These are phyloP conservation scores for Pegoplata infirma DNA, from an alignment of 2,888 invertebrate species.

Conservation along the genomic window DNA sequence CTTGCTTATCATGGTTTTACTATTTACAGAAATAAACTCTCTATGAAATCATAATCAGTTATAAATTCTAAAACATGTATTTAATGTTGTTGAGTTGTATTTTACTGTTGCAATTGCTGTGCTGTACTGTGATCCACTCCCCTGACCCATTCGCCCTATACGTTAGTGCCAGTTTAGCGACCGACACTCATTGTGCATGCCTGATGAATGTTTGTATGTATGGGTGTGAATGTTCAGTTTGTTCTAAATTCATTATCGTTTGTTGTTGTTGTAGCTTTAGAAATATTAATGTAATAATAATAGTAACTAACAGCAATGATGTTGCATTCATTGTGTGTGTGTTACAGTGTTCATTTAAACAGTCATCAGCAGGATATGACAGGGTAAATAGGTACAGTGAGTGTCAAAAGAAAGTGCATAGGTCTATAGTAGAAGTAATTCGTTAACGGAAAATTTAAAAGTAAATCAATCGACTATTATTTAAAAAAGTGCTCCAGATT, in stretches of 20 bases:
- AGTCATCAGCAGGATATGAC: conserved; percentile 45
- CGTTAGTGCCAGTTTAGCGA: too few species aligned
- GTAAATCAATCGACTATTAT: too few species aligned
- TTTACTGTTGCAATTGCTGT: too few species aligned
- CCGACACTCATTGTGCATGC: too few species aligned
- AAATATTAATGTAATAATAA: conserved; percentile 21
- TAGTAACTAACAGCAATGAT: background rate
- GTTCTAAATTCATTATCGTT: conserved; percentile 21
- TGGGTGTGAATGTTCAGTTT: conserved; percentile 16
- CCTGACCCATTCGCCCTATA: too few species aligned
- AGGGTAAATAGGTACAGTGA: conserved; percentile 33
- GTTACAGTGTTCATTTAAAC: conserved; percentile 18
- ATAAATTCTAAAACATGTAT: conserved; percentile 41
- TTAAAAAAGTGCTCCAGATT: too few species aligned
- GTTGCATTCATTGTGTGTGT: conserved; percentile 22
- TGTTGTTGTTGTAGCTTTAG: too few species aligned
- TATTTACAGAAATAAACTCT: conserved; percentile 34
- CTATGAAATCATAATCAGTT: conserved; percentile 55
- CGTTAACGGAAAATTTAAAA: too few species aligned
- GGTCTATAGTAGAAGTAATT: too few species aligned
- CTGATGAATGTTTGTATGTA: background rate
- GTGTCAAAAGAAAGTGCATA: too few species aligned
- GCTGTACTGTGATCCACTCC: too few species aligned
- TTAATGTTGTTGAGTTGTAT: background rate
- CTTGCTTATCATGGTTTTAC: conserved; percentile 18